phyloP scores from a whole-genome alignment of 1,140 invertebrate species.

The Eupristina koningsbergeri region DNA sequence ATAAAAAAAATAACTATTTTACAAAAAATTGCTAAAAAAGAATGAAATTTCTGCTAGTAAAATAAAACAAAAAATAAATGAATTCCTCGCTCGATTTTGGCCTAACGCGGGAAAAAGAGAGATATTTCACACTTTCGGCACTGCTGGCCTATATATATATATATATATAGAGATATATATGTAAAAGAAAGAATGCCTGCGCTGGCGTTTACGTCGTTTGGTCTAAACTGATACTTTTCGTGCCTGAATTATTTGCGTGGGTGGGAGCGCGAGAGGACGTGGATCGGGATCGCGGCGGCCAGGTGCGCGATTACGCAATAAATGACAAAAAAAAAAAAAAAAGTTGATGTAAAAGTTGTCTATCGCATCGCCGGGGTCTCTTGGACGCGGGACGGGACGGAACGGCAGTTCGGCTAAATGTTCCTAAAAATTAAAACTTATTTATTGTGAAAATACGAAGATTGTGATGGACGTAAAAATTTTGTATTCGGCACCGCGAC shows the following conservation, averaged over 20 bases:
- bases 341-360: too few species aligned
- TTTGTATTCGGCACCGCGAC: slow-evolving; percentile 48
- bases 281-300: neutral
- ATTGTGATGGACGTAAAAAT: slow-evolving; percentile 54
- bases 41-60: slow-evolving; percentile 48
- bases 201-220: slow-evolving; percentile 53
- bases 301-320: slow-evolving; percentile 22
- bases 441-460: slow-evolving; percentile 51
- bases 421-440: slow-evolving; percentile 53
- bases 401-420: slow-evolving; percentile 50
- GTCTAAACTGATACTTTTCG: slow-evolving; percentile 54
- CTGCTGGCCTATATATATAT: slow-evolving; percentile 46
- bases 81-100: slow-evolving; percentile 56
- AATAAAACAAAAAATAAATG: slow-evolving; percentile 48
- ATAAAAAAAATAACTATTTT: slow-evolving; percentile 49
- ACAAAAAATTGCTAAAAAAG: slow-evolving; percentile 47
- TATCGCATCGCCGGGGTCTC: slow-evolving; percentile 25
- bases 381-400: slow-evolving; percentile 51
- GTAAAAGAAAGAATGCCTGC: slow-evolving; percentile 41
- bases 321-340: slow-evolving; percentile 4
- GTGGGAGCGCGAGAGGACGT: slow-evolving; percentile 12
- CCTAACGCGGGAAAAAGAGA: slow-evolving; percentile 53
- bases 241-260: slow-evolving; percentile 48
- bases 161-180: slow-evolving; percentile 22
- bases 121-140: slow-evolving; percentile 54